A percentile compares a stretch with the other conserved stretches of the same genome.
Evolutionary conservation across 2,797 vertebrate species (phyloP).

Genomic region (Myoxocephalus aenaeus): DNA sequence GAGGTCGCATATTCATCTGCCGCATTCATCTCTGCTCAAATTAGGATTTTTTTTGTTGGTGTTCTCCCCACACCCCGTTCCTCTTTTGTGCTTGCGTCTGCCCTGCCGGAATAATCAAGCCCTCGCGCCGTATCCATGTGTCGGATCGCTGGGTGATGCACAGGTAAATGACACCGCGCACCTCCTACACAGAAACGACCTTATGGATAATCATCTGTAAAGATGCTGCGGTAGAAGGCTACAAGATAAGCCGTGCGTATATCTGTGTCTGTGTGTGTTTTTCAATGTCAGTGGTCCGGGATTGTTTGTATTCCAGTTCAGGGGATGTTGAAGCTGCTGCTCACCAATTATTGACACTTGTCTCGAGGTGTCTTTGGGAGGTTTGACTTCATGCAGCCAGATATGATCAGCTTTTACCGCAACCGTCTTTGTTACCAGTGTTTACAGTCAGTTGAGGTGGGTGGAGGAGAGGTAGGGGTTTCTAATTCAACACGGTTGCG

Average conservation of each 20-base stretch:
- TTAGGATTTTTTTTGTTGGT: conserved; percentile 41
- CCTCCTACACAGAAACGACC: conserved; percentile 71
- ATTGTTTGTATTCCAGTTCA: conserved; percentile 56
- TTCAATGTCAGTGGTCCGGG: conserved; percentile 64
- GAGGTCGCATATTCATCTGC: conserved; percentile 72
- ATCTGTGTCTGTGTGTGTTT: background rate
- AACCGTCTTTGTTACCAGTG: conserved; percentile 42
- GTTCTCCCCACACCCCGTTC: background rate
- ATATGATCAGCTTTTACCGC: background rate
- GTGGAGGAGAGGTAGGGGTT: conserved; percentile 49
- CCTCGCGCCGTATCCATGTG: conserved; percentile 69
- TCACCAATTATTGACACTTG: conserved; percentile 66
- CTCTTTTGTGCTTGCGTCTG: conserved; percentile 30
- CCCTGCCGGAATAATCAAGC: conserved; percentile 75
- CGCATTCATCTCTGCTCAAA: conserved; percentile 74
- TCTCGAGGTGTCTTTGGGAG: conserved; percentile 33
- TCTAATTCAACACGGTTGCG: conserved; percentile 65
- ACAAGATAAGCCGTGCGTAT: conserved; percentile 35
- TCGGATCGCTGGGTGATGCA: conserved; percentile 78
- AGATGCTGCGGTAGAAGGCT: conserved; percentile 41
- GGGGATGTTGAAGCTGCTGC: conserved; percentile 36
- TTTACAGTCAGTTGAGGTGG: conserved; percentile 60
- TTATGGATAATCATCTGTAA: conserved; percentile 51
- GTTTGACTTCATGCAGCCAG: conserved; percentile 17
- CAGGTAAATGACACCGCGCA: conserved; percentile 81